Percentiles rank a stretch among this genome's conserved stretches.
phyloP scores from a whole-genome alignment of 2,113 vertebrate species.

The Alligator sinensis region DNA sequence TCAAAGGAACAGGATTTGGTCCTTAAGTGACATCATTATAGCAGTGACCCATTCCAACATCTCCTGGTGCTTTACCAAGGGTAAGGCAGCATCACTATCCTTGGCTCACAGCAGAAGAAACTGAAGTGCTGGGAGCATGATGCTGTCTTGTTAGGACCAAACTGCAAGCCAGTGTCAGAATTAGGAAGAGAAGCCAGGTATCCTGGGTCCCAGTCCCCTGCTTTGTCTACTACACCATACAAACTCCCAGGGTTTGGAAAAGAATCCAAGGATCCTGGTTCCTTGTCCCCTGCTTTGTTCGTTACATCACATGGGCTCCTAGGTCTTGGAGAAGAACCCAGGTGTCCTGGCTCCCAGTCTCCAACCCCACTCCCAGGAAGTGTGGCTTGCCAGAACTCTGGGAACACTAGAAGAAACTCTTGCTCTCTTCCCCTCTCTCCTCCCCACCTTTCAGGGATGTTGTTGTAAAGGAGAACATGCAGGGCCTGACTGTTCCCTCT shows the following conservation, averaged over 20 bases:
- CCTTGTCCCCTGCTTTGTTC: neutral
- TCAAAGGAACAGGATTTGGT: neutral
- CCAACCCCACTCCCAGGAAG: neutral
- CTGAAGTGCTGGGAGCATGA: neutral
- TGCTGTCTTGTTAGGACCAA: neutral
- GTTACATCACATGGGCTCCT: neutral
- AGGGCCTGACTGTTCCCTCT: neutral
- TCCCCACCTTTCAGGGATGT: accelerated
- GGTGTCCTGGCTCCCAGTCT: neutral
- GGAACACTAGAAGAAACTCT: too few species aligned
- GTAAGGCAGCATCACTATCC: neutral
- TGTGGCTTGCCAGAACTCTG: accelerated
- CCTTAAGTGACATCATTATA: neutral
- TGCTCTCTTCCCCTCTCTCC: accelerated
- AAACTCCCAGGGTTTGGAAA: neutral
- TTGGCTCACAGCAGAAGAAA: neutral
- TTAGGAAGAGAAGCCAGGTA: neutral
- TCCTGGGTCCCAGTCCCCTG: neutral
- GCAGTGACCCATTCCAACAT: neutral
- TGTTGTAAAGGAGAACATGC: neutral
- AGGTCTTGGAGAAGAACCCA: neutral
- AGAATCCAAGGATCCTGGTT: neutral
- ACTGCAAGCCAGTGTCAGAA: neutral
- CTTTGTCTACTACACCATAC: neutral
- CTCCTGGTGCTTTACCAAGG: neutral